Evolutionary conservation across 2,797 vertebrate genomes (phyloP).

Genomic region (Poeciliopsis turneri): DNA sequence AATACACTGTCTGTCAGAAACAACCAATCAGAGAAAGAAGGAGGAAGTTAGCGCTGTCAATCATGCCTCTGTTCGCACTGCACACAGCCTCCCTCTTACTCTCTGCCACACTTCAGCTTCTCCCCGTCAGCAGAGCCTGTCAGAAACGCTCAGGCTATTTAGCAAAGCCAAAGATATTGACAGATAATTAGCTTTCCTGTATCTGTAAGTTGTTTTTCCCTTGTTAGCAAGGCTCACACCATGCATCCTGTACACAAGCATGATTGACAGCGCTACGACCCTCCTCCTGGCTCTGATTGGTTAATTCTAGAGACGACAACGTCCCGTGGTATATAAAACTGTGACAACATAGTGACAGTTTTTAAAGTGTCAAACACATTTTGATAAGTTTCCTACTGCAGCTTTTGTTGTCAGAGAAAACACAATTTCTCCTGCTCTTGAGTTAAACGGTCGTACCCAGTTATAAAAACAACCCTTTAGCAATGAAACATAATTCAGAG

Average conservation of each 20-base stretch:
- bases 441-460: background rate
- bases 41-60: background rate
- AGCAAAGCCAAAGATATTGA: background rate
- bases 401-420: background rate
- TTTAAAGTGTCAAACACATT: background rate
- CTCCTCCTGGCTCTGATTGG: background rate
- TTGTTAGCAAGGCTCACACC: background rate
- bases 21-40: background rate
- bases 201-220: background rate
- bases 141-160: background rate
- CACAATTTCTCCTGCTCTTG: background rate
- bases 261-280: background rate
- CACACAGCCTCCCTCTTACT: background rate
- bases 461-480: background rate
- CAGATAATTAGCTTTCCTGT: background rate
- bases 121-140: background rate
- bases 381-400: background rate
- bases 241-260: background rate
- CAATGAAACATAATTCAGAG: background rate
- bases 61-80: background rate
- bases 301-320: background rate
- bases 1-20: background rate
- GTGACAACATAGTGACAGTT: too few species aligned
- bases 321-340: too few species aligned
- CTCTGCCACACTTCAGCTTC: background rate